Percentiles rank a stretch among this genome's conserved stretches.
These are phyloP conservation scores for Poeciliopsis turneri DNA, from an alignment of 2,797 vertebrate species.

Conservation along the genomic window DNA sequence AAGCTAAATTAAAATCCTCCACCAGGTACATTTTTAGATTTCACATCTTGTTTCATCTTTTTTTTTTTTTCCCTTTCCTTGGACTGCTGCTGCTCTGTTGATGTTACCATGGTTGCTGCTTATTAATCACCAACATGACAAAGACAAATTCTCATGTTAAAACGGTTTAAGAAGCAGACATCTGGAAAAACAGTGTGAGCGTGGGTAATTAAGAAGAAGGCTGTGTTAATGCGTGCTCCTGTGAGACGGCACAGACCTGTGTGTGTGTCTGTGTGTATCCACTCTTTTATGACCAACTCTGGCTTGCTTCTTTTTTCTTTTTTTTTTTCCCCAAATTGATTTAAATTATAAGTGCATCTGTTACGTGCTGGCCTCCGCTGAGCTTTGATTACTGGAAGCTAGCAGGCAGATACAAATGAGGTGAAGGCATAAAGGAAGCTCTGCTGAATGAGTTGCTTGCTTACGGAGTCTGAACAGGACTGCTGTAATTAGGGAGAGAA, in stretches of 20 bases:
- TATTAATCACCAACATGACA: constrained; percentile 34
- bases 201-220: constrained; percentile 13
- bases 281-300: neutral
- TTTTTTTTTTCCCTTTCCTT: neutral
- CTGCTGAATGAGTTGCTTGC: neutral
- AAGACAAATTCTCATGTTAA: constrained; percentile 10
- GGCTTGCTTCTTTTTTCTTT: neutral
- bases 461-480: constrained; percentile 7
- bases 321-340: neutral
- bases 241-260: neutral
- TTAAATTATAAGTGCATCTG: constrained; percentile 1
- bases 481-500: constrained; percentile 26
- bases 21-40: neutral
- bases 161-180: constrained; percentile 5
- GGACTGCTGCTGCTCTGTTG: neutral
- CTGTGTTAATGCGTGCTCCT: neutral
- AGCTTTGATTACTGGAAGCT: constrained; percentile 13
- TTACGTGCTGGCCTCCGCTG: constrained; percentile 3
- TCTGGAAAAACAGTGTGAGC: constrained; percentile 7
- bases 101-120: constrained; percentile 1
- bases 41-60: neutral
- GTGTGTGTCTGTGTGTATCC: neutral
- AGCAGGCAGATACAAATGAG: constrained; percentile 9
- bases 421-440: neutral
- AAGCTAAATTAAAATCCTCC: neutral